Percentiles rank a stretch among this genome's conserved stretches.
Evolutionary conservation across 2,888 invertebrate genomes (phyloP).

Genomic region (Drosophila flavopinicola): DNA sequence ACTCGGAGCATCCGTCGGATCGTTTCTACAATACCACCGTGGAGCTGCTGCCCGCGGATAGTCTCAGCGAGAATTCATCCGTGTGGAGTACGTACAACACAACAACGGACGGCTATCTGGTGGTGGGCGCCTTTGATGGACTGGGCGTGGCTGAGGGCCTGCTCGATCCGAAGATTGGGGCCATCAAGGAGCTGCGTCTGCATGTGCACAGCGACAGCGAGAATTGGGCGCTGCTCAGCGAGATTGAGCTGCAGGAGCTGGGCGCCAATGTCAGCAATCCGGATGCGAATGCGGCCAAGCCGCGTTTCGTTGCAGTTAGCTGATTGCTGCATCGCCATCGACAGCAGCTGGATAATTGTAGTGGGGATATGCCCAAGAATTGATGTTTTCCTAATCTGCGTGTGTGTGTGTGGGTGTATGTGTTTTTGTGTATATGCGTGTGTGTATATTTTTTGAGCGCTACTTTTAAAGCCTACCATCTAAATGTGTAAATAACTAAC

Average conservation of each 20-base stretch:
- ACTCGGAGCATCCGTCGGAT: slow-evolving; percentile 94
- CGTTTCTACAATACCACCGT: slow-evolving; percentile 94
- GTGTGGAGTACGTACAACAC: slow-evolving; percentile 86
- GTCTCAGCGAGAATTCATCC: slow-evolving; percentile 83
- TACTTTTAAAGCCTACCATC: slow-evolving; percentile 58
- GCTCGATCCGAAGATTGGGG: slow-evolving; percentile 88
- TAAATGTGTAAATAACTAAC: slow-evolving; percentile 66
- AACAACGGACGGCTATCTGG: slow-evolving; percentile 88
- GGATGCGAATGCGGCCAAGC: slow-evolving; percentile 62
- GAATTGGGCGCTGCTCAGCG: slow-evolving; percentile 96
- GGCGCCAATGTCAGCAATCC: slow-evolving; percentile 73
- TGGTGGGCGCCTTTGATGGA: slow-evolving; percentile 91
- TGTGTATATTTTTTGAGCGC: slow-evolving; percentile 71
- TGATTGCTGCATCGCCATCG: slow-evolving; percentile 75
- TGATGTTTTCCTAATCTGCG: slow-evolving; percentile 15
- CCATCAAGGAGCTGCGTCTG: slow-evolving; percentile 90
- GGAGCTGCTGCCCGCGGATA: slow-evolving; percentile 89
- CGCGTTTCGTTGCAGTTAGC: slow-evolving; percentile 62
- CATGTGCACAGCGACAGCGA: slow-evolving; percentile 91
- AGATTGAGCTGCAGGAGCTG: slow-evolving; percentile 86
- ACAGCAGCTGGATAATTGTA: slow-evolving; percentile 19
- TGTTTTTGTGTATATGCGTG: slow-evolving; percentile 35
- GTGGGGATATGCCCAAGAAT: slow-evolving; percentile 21
- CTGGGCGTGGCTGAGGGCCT: slow-evolving; percentile 92
- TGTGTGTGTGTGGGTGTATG: slow-evolving; percentile 25